Percentiles rank a stretch among this genome's conserved stretches.
Evolutionary conservation across 2,888 invertebrate genomes (phyloP).

Genomic region (Busseola fusca): DNA sequence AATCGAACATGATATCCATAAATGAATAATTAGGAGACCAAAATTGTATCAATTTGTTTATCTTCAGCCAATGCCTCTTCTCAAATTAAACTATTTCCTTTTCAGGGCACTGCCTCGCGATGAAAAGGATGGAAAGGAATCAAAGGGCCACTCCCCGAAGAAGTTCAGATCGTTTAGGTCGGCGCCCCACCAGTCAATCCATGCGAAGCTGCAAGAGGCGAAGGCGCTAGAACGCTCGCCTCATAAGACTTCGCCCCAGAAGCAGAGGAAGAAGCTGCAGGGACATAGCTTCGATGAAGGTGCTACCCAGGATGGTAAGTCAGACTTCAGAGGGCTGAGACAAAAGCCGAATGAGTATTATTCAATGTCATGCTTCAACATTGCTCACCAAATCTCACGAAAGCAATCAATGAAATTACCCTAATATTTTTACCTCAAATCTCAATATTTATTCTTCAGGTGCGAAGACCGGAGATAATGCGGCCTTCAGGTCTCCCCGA

Average conservation of each 20-base stretch:
- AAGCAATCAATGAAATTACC: not conserved
- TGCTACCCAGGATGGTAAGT: slow-evolving; percentile 84
- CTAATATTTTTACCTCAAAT: not conserved
- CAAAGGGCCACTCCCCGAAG: slow-evolving; percentile 92
- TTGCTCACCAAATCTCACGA: not conserved
- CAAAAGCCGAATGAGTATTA: not conserved
- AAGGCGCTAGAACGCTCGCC: slow-evolving; percentile 90
- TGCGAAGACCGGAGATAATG: slow-evolving; percentile 75
- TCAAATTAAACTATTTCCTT: slow-evolving; percentile 31
- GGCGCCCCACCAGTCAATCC: slow-evolving; percentile 89
- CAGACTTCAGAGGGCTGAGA: not conserved
- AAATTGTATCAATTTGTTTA: not conserved
- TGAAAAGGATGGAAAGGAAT: slow-evolving; percentile 95
- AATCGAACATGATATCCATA: not conserved
- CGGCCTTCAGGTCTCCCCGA: slow-evolving; percentile 93
- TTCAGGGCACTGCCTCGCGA: slow-evolving; percentile 94
- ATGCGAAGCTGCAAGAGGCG: slow-evolving; percentile 90
- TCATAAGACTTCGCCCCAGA: slow-evolving; percentile 90
- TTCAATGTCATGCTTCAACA: not conserved
- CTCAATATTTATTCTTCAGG: slow-evolving; percentile 64
- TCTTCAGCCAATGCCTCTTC: not conserved
- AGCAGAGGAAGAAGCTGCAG: slow-evolving; percentile 87
- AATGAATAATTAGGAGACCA: slow-evolving; percentile 3
- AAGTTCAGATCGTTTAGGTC: slow-evolving; percentile 90
- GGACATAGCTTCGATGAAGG: slow-evolving; percentile 87